phyloP scores from a whole-genome alignment of 1,140 invertebrate species.

The Hestina assimilis region DNA sequence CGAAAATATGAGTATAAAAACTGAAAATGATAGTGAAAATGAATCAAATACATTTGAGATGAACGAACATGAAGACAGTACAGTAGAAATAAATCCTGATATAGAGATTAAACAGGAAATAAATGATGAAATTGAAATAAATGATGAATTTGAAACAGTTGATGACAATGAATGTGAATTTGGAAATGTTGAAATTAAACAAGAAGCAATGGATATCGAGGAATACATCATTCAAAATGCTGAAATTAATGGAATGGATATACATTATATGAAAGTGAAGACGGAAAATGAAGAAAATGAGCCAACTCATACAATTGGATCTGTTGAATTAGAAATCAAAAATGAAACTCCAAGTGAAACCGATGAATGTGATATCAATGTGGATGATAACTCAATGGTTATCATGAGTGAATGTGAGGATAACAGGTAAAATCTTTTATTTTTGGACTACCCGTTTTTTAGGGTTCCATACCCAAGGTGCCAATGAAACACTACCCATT shows the following conservation, averaged over 20 bases:
- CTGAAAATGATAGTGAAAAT: not conserved
- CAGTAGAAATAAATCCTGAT: not conserved
- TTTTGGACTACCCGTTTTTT: too few species aligned
- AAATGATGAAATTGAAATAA: not conserved
- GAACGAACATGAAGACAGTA: not conserved
- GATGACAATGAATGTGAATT: not conserved
- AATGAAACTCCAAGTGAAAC: too few species aligned
- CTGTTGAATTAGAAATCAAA: too few species aligned
- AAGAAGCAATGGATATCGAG: conserved; percentile 3
- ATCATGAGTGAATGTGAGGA: too few species aligned
- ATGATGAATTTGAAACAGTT: not conserved
- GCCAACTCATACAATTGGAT: too few species aligned
- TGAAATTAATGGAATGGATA: not conserved
- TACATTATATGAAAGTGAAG: not conserved
- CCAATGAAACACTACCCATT: too few species aligned
- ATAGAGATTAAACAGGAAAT: not conserved
- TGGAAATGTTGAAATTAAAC: conserved; percentile 4
- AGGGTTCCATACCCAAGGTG: too few species aligned
- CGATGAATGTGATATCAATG: not conserved
- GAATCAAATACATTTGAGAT: not conserved
- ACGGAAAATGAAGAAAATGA: not conserved
- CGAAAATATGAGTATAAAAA: too few species aligned
- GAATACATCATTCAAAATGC: not conserved
- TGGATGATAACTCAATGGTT: too few species aligned
- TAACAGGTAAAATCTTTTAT: too few species aligned